A percentile compares a stretch with the other conserved stretches of the same genome.
These are phyloP conservation scores for Vanacampus margaritifer DNA, from an alignment of 2,113 vertebrate genomes.

Conservation along the genomic window DNA sequence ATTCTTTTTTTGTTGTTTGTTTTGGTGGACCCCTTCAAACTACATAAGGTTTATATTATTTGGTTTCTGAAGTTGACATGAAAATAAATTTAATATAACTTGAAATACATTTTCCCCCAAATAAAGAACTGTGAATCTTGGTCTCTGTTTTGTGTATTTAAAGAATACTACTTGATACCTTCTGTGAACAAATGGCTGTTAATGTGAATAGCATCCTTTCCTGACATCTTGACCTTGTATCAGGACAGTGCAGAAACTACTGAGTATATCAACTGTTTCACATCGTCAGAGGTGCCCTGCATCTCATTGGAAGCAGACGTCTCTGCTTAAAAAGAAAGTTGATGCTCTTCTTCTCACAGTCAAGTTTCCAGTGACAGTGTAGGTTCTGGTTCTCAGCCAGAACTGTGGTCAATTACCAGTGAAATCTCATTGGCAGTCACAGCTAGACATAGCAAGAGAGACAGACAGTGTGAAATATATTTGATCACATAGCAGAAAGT, in stretches of 20 bases:
- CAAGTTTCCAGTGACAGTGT: slow-evolving; percentile 39
- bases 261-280: slow-evolving; percentile 14
- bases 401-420: slow-evolving; percentile 60
- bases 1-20: slow-evolving; percentile 13
- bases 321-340: slow-evolving; percentile 42
- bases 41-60: slow-evolving; percentile 31
- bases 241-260: slow-evolving; percentile 21
- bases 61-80: slow-evolving; percentile 11
- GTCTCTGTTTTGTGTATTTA: not conserved
- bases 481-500: not conserved
- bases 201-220: slow-evolving; percentile 24
- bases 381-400: slow-evolving; percentile 46
- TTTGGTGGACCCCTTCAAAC: slow-evolving; percentile 1
- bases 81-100: not conserved
- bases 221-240: slow-evolving; percentile 22
- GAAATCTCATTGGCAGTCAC: slow-evolving; percentile 57
- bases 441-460: slow-evolving; percentile 11
- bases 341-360: slow-evolving; percentile 48
- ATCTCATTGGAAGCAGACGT: slow-evolving; percentile 26
- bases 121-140: not conserved
- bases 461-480: not conserved
- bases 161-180: not conserved
- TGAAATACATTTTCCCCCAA: not conserved
- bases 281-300: slow-evolving; percentile 25
- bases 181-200: slow-evolving; percentile 21